phyloP scores from a whole-genome alignment of 2,113 vertebrate genomes.

The Daboia siamensis region DNA sequence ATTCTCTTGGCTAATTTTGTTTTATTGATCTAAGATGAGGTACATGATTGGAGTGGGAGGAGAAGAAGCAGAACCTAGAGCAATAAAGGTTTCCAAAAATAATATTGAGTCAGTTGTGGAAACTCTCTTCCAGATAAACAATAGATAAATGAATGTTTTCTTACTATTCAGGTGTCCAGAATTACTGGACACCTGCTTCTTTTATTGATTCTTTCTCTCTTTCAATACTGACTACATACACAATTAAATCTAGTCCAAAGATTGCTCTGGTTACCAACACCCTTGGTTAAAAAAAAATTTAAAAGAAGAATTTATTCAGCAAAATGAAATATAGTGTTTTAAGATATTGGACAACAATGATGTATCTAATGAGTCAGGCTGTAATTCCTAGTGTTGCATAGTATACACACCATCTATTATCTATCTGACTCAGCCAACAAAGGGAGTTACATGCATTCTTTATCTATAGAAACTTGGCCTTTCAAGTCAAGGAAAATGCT shows the following conservation, averaged over 20 bases:
- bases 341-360: background rate
- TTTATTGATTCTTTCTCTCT: background rate
- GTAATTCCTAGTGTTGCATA: background rate
- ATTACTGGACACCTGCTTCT: background rate
- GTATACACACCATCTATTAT: background rate
- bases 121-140: slow-evolving; percentile 17
- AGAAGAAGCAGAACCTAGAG: background rate
- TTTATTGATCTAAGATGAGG: slow-evolving; percentile 6
- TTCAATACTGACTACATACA: background rate
- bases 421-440: background rate
- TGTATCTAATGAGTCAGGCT: background rate
- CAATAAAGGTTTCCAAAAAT: slow-evolving; percentile 8
- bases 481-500: background rate
- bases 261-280: background rate
- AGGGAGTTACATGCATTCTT: background rate
- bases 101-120: slow-evolving; percentile 14
- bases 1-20: slow-evolving; percentile 40
- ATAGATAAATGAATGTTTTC: background rate
- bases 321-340: background rate
- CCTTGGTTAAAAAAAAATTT: background rate
- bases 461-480: background rate
- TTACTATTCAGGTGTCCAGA: slow-evolving; percentile 2
- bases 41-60: background rate
- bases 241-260: background rate
- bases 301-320: background rate